Conservation (phyloP, 2,113 vertebrate genomes). For the Apus apus region DNA sequence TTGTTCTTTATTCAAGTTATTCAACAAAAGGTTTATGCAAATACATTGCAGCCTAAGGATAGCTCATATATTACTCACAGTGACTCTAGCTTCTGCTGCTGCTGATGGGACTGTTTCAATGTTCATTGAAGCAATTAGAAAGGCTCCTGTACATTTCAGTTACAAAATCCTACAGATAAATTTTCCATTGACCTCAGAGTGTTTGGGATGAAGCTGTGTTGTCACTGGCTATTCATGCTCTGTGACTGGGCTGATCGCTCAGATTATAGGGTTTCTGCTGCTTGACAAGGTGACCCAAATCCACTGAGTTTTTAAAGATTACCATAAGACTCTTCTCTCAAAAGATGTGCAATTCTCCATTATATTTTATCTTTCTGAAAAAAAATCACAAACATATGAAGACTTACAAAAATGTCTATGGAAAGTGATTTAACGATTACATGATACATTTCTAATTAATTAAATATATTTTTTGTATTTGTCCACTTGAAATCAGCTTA, state of each 20-base stretch:
- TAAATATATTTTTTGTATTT: neutral
- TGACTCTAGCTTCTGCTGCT: neutral
- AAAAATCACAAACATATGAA: neutral
- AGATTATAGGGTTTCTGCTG: neutral
- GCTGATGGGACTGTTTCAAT: neutral
- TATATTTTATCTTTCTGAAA: neutral
- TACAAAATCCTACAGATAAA: neutral
- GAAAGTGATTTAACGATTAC: neutral
- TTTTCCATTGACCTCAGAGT: neutral
- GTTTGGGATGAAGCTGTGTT: neutral
- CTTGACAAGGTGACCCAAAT: neutral
- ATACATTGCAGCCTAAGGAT: constrained; percentile 47
- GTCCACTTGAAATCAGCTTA: neutral
- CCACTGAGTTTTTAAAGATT: neutral
- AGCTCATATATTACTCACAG: constrained; percentile 7
- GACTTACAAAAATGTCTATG: neutral
- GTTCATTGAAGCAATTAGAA: neutral
- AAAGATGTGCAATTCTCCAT: neutral
- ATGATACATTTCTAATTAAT: neutral
- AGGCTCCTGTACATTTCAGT: neutral
- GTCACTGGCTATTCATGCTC: neutral
- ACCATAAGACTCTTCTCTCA: accelerated
- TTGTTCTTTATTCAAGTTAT: constrained; percentile 55
- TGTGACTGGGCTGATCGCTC: neutral
- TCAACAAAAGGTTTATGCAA: constrained; percentile 65